Conservation (phyloP, 2,888 invertebrate genomes). For the Euplagia quadripunctaria region DNA sequence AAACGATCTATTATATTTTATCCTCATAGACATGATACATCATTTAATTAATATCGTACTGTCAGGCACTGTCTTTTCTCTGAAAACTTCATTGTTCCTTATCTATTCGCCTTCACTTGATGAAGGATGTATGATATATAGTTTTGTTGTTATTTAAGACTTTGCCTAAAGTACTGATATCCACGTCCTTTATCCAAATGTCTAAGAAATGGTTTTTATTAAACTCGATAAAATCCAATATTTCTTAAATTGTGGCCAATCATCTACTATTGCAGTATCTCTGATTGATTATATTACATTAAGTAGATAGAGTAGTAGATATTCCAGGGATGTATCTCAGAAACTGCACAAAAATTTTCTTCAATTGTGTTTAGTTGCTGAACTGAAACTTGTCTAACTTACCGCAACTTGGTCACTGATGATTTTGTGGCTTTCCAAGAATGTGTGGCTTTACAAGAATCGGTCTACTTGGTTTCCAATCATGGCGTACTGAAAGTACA, state of each 20-base stretch:
- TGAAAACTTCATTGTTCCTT: constrained; percentile 4
- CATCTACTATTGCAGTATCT: not conserved
- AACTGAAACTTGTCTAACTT: no score
- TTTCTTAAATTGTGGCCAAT: constrained; percentile 17
- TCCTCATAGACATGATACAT: not conserved
- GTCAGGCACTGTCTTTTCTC: not conserved
- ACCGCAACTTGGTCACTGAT: no score
- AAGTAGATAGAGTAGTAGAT: not conserved
- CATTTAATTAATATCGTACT: not conserved
- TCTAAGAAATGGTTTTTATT: constrained; percentile 23
- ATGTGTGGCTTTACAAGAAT: no score
- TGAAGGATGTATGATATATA: constrained; percentile 25
- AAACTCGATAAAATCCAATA: constrained; percentile 17
- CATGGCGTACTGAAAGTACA: no score
- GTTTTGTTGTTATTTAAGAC: not conserved
- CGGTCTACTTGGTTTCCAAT: no score
- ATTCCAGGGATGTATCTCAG: no score
- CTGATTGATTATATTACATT: not conserved
- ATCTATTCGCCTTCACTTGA: constrained; percentile 24
- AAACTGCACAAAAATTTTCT: no score
- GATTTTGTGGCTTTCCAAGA: no score
- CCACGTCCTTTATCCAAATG: not conserved
- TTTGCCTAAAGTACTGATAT: not conserved
- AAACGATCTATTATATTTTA: not conserved
- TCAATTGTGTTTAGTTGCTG: no score